Conservation (phyloP, 1,140 invertebrate species). For the Gerris buenoi region DNA sequence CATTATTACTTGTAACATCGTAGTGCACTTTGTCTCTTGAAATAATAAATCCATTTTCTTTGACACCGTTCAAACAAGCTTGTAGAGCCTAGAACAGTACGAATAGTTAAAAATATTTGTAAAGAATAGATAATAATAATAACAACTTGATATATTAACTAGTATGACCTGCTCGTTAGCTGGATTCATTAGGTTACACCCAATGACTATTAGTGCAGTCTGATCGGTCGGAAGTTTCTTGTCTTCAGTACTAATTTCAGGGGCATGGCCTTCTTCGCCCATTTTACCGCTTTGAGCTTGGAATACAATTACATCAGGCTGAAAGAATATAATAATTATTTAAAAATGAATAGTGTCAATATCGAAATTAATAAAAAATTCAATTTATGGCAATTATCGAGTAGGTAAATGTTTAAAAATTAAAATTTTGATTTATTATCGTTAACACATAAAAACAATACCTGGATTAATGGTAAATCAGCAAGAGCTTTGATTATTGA, state of each 20-base stretch:
- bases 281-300: conserved; percentile 27
- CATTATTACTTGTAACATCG: conserved; percentile 14
- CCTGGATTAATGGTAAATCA: conserved; percentile 34
- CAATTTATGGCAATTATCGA: no score
- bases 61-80: conserved; percentile 24
- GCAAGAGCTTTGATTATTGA: conserved; percentile 22
- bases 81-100: conserved; percentile 20
- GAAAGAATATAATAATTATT: conserved; percentile 45
- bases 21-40: conserved; percentile 28
- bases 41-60: conserved; percentile 35
- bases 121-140: no score
- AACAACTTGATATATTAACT: no score
- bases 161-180: neutral
- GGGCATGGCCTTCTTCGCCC: conserved; percentile 31
- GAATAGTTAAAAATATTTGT: no score
- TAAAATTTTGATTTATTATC: no score
- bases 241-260: conserved; percentile 39
- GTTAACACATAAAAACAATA: conserved; percentile 7
- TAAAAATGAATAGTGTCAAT: no score
- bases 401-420: no score
- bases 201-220: conserved; percentile 39
- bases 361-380: no score
- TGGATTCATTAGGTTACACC: conserved; percentile 7
- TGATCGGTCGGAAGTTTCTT: conserved; percentile 40
- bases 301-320: conserved; percentile 36